Evolutionary conservation across 2,113 vertebrate species (phyloP).

Genomic region (Rhabdornis inornatus): DNA sequence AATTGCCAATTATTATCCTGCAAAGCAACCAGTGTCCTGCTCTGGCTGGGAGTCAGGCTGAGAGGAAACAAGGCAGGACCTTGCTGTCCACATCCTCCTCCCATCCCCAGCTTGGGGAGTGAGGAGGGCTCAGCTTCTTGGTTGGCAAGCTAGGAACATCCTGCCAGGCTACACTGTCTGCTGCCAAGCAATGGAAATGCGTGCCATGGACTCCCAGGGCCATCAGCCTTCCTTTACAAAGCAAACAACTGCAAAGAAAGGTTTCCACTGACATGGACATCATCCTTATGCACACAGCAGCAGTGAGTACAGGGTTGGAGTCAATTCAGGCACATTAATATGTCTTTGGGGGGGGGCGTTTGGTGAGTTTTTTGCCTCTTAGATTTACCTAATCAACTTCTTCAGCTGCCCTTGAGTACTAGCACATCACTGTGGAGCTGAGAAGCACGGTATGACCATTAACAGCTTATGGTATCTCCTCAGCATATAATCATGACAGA

Average conservation of each 20-base stretch:
- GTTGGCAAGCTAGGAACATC: neutral
- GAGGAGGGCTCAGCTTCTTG: neutral
- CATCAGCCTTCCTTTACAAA: neutral
- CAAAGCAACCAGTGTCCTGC: neutral
- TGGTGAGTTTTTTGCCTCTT: rapidly evolving
- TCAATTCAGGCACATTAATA: neutral
- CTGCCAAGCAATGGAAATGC: rapidly evolving
- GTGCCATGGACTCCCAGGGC: neutral
- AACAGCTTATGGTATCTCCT: neutral
- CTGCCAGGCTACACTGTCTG: rapidly evolving
- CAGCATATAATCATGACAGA: neutral
- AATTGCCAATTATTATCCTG: neutral
- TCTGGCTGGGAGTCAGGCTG: neutral
- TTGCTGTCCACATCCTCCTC: neutral
- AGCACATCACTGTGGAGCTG: neutral
- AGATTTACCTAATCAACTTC: neutral
- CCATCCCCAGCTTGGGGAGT: rapidly evolving
- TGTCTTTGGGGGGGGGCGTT: rapidly evolving
- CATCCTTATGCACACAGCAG: neutral
- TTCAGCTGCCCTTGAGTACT: neutral
- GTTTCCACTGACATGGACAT: neutral
- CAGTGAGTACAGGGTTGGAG: neutral
- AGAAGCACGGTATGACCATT: neutral
- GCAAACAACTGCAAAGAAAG: neutral
- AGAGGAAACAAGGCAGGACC: neutral